Conservation (phyloP, 2,797 vertebrate genomes). For the Cryptoprocta ferox region DNA sequence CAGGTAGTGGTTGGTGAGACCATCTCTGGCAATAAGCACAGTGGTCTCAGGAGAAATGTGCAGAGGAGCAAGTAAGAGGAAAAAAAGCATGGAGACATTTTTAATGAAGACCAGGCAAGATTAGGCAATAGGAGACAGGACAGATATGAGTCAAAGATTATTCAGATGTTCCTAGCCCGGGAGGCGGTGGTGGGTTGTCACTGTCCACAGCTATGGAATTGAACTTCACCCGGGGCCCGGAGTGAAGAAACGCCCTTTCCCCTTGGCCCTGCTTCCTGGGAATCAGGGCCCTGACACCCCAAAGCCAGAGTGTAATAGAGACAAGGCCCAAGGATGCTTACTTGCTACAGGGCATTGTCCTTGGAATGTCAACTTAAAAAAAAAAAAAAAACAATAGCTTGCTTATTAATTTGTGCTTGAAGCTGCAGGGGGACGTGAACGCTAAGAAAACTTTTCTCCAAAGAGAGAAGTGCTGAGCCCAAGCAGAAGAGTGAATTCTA, state of each 20-base stretch:
- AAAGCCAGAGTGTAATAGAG: neutral
- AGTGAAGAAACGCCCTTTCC: neutral
- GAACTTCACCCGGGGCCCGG: neutral
- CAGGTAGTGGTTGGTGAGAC: neutral
- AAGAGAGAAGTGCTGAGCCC: neutral
- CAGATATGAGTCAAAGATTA: conserved; percentile 53
- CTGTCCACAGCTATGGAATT: neutral
- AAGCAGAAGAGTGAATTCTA: neutral
- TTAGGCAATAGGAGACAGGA: conserved; percentile 41
- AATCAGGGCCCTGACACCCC: neutral
- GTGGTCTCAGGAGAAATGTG: neutral
- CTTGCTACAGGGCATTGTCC: neutral
- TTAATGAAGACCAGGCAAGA: conserved; percentile 61
- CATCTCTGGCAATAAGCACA: neutral
- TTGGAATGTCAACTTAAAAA: neutral
- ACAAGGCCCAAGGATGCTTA: no score
- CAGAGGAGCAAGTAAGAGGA: neutral
- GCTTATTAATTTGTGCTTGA: neutral
- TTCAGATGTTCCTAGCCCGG: conserved; percentile 59
- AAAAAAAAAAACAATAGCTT: neutral
- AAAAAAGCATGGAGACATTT: neutral
- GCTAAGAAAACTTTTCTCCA: neutral
- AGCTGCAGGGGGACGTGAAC: neutral
- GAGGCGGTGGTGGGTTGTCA: neutral
- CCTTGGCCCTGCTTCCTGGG: neutral